A percentile compares a stretch with the other conserved stretches of the same genome.
Evolutionary conservation across 2,888 invertebrate species (phyloP).

Genomic region (Mythimna impura): DNA sequence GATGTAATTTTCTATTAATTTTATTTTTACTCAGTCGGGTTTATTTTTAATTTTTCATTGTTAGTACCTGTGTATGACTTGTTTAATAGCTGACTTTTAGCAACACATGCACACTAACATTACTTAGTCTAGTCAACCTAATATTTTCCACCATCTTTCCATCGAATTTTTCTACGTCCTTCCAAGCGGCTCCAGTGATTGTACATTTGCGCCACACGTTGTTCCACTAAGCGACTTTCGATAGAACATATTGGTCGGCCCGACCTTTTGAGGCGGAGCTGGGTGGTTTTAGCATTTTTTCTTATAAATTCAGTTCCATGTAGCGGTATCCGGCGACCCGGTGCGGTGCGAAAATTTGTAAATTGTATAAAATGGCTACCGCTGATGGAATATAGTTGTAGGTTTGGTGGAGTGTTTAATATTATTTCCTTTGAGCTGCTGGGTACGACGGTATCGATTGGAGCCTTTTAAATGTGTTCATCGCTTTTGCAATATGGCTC

Average conservation of each 20-base stretch:
- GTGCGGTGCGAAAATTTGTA: conserved; percentile 65
- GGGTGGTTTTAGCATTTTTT: conserved; percentile 87
- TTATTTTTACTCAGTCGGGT: no score
- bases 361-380: conserved; percentile 64
- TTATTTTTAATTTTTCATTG: no score
- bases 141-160: conserved; percentile 33
- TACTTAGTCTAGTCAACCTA: not conserved
- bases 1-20: no score
- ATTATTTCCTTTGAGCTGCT: conserved; percentile 25
- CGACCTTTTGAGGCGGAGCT: conserved; percentile 74
- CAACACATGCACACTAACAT: no score
- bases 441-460: not conserved
- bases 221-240: conserved; percentile 85
- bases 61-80: no score
- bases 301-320: conserved; percentile 75
- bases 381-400: conserved; percentile 55
- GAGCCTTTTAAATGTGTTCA: not conserved
- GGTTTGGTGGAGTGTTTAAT: conserved; percentile 33
- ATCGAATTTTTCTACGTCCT: conserved; percentile 59
- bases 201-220: conserved; percentile 70
- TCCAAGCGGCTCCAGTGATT: conserved; percentile 69
- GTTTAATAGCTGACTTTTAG: no score
- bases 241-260: conserved; percentile 83
- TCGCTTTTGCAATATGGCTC: no score
- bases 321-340: conserved; percentile 59